These are phyloP conservation scores for Hypomesus transpacificus DNA, from an alignment of 2,113 vertebrate species.

Conservation along the genomic window DNA sequence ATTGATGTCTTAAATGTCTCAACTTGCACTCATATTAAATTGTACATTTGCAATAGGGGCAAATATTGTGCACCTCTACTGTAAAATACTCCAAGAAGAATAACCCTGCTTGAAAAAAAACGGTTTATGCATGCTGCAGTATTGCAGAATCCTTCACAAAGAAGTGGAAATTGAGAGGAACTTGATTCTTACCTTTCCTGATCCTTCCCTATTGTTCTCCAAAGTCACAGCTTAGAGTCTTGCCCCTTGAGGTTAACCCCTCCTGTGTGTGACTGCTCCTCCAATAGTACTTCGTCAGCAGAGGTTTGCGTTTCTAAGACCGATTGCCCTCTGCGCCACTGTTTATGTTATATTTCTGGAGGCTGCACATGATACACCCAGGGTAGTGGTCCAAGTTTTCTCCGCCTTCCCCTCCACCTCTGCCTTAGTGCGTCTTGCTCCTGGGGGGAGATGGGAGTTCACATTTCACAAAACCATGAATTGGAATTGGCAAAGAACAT, in stretches of 20 bases:
- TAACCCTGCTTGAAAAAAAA: too few species aligned
- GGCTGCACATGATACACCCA: neutral
- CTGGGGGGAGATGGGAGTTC: neutral
- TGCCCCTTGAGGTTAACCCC: neutral
- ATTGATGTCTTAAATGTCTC: too few species aligned
- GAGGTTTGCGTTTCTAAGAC: neutral
- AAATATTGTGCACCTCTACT: too few species aligned
- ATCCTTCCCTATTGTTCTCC: neutral
- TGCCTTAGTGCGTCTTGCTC: neutral
- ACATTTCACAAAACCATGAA: too few species aligned
- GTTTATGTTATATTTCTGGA: neutral
- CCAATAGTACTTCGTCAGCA: slow-evolving; percentile 1
- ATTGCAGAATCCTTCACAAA: too few species aligned
- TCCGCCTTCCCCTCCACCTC: neutral
- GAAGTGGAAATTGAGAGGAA: too few species aligned
- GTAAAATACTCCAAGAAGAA: too few species aligned
- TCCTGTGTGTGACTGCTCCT: neutral
- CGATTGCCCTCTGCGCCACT: neutral
- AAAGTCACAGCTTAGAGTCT: neutral
- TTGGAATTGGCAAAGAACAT: too few species aligned
- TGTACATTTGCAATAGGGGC: too few species aligned
- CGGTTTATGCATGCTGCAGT: too few species aligned
- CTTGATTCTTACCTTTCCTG: neutral
- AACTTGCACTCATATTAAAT: too few species aligned
- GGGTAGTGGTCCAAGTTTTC: neutral